Conservation (phyloP, 1,140 invertebrate genomes). For the Diploscapter pachys region DNA sequence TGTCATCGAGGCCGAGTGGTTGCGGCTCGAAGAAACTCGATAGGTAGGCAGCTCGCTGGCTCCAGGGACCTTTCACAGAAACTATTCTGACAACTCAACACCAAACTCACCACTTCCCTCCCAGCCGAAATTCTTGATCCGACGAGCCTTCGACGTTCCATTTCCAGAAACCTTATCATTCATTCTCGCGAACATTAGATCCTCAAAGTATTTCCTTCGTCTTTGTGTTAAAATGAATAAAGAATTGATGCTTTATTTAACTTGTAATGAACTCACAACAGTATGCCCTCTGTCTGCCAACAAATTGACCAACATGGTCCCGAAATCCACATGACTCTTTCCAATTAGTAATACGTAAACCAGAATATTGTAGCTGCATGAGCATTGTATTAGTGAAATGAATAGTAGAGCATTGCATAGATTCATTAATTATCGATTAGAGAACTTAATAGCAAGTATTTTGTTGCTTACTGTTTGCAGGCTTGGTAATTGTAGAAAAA, state of each 20-base stretch:
- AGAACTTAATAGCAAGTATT: no score
- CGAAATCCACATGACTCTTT: constrained; percentile 4
- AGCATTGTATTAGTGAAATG: no score
- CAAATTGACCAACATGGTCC: neutral
- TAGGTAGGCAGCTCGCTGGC: no score
- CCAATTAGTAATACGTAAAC: constrained; percentile 2
- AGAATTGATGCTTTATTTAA: neutral
- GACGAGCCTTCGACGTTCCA: neutral
- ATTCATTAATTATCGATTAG: no score
- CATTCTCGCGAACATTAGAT: neutral
- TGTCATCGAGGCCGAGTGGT: no score
- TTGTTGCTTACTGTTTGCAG: no score
- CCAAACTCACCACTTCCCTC: neutral
- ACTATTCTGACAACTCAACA: no score
- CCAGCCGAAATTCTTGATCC: neutral
- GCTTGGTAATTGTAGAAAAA: no score
- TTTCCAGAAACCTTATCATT: neutral
- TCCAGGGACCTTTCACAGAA: no score
- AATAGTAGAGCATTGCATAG: no score
- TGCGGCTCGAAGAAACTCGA: no score
- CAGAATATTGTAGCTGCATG: neutral
- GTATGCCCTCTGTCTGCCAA: constrained; percentile 2
- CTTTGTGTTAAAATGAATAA: neutral
- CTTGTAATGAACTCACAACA: neutral
- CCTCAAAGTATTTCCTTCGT: neutral